These are phyloP conservation scores for Anhinga rufa DNA, from an alignment of 2,113 vertebrate species.

Conservation along the genomic window DNA sequence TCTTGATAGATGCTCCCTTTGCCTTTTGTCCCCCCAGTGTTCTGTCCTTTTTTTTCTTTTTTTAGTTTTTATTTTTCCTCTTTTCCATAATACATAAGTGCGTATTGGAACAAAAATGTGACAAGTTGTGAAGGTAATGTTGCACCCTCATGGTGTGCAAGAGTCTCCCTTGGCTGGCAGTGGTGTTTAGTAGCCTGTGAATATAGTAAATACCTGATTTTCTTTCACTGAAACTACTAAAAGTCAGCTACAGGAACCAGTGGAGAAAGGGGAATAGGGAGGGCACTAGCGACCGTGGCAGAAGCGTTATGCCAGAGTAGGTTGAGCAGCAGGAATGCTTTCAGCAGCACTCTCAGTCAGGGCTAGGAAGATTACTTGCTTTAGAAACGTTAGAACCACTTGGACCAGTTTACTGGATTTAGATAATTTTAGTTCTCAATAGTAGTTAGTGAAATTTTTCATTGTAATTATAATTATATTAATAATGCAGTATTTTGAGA, in stretches of 20 bases:
- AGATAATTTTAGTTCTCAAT: not conserved
- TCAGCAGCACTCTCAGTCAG: not conserved
- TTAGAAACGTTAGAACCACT: not conserved
- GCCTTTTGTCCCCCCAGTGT: fast-evolving
- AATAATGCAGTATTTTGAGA: not conserved
- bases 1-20: not conserved
- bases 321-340: not conserved
- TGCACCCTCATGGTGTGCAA: not conserved
- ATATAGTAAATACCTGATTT: not conserved
- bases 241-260: not conserved
- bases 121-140: not conserved
- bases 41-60: not conserved
- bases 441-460: not conserved
- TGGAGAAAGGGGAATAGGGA: not conserved
- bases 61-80: not conserved
- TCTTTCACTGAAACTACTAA: not conserved
- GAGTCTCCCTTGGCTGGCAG: not conserved
- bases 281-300: fast-evolving
- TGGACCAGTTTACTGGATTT: not conserved
- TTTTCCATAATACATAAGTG: not conserved
- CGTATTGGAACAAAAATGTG: not conserved
- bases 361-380: not conserved
- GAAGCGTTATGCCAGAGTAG: not conserved
- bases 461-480: not conserved
- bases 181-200: not conserved